Evolutionary conservation across 2,113 vertebrate genomes (phyloP).

Genomic region (Recurvirostra avosetta): DNA sequence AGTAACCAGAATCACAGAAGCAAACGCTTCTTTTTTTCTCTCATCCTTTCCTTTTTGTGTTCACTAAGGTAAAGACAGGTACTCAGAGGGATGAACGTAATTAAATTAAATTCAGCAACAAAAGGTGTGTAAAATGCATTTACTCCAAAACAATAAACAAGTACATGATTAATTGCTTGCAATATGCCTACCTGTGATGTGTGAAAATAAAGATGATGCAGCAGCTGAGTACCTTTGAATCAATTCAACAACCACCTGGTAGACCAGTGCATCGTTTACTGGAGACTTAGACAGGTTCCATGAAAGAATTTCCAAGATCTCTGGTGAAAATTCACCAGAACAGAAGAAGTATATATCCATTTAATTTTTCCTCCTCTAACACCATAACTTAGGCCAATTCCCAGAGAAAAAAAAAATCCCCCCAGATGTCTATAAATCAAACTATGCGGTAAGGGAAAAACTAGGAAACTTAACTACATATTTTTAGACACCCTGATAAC

Average conservation of each 20-base stretch:
- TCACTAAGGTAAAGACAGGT: conserved; percentile 11
- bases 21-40: neutral
- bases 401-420: neutral
- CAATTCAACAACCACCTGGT: conserved; percentile 25
- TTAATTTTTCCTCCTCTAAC: neutral
- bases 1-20: neutral
- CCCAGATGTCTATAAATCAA: neutral
- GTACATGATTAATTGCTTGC: conserved; percentile 63
- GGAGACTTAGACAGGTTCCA: neutral
- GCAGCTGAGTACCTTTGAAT: conserved; percentile 45
- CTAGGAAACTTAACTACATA: neutral
- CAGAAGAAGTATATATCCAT: neutral
- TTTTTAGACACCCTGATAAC: neutral
- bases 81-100: conserved; percentile 31
- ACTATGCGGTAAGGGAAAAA: neutral
- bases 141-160: conserved; percentile 61
- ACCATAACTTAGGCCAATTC: neutral
- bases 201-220: conserved; percentile 58
- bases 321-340: neutral
- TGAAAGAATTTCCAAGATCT: neutral
- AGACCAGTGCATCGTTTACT: neutral
- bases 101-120: conserved; percentile 67
- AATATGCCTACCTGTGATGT: conserved; percentile 47
- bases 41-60: neutral
- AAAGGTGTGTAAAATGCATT: conserved; percentile 59